Evolutionary conservation across 2,113 vertebrate species (phyloP), one percentile per base, ranked within the genome.

Genomic region (Zapornia atra): DNA sequence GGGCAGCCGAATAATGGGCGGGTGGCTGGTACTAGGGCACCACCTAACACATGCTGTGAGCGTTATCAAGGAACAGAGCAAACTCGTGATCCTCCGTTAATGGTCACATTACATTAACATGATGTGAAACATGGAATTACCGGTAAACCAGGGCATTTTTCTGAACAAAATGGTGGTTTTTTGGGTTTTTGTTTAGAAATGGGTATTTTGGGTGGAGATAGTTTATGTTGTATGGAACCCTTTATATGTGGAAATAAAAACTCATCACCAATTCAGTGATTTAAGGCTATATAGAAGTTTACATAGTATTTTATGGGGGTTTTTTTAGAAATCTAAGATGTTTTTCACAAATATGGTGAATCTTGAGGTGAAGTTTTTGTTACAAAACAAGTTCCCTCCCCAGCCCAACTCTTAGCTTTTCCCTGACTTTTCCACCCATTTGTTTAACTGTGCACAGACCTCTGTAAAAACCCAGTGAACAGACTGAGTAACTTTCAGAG

Each of bases 281-380:
- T 89, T 87, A 64, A 68, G 72, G 48, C 75, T 64, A 44, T 73
- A 48, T 24, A 68, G 54, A 88, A 57, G 89, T 97, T 96, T 94
- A 95, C 90, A 56, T 84, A 64, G 29, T 40, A 24, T 20, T 86
- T 93, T 42, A 9, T 34, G 66, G 51, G 68, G 24, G 4, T 15
- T 68, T 73, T 63, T 81, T 73, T n/a, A 46, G 54, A 57, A 33
- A 60, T 46, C 54, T 66, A 79, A 86, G 60, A 31, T 36, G 38
- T 60, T 73, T 77, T 88, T 60, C 76, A 40, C 26, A 61, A 86
- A 71, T 68, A 50, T 0, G 2, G 48, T 69, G 38, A 64, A 73
- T 79, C 79, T 75, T 34, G 54, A 82, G 34, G 25, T 12, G 1
- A 46, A 31, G 1, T 42, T 44, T 85, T 65, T 89, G 53, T 77